Conservation (phyloP, 2,888 invertebrate genomes). For the Acanthococcus lagerstroemiae region DNA sequence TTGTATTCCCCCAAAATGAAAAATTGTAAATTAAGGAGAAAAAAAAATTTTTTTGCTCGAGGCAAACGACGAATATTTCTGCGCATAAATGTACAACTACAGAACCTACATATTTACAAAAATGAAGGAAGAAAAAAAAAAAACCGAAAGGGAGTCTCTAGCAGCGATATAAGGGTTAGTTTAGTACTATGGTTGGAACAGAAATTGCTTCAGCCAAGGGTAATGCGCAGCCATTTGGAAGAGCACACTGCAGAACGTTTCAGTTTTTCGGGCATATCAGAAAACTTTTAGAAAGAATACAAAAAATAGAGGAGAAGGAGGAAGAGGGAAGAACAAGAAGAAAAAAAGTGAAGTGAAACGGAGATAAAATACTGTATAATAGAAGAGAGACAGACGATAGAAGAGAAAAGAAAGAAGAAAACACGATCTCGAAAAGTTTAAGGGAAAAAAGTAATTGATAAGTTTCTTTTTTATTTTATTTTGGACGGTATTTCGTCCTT, state of each 20-base stretch:
- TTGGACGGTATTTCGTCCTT: conserved; percentile 32
- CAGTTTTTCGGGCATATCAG: conserved; percentile 31
- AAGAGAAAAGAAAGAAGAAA: conserved; percentile 7
- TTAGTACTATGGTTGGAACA: conserved; percentile 3
- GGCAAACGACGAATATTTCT: conserved; percentile 15
- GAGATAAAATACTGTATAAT: neutral
- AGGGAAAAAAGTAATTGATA: conserved; percentile 23
- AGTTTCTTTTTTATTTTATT: conserved; percentile 24
- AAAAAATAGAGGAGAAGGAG: conserved; percentile 35
- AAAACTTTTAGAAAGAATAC: conserved; percentile 34
- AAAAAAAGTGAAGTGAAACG: conserved; percentile 10
- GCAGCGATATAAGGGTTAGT: conserved; percentile 6
- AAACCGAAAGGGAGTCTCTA: conserved; percentile 3
- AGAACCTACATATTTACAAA: neutral
- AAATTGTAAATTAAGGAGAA: too few relatives aligned
- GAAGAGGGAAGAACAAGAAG: conserved; percentile 30
- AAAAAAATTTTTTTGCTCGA: too few relatives aligned
- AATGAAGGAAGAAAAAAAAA: neutral
- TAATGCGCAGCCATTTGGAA: conserved; percentile 25
- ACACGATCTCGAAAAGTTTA: conserved; percentile 28
- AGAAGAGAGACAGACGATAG: neutral
- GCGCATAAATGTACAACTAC: conserved; percentile 1
- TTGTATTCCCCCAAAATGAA: too few relatives aligned
- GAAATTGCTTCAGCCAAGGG: conserved; percentile 28
- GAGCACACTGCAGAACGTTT: conserved; percentile 26